Percentiles rank a stretch among this genome's conserved stretches.
phyloP scores from a whole-genome alignment of 2,888 invertebrate genomes.

The Myopa tessellatipennis region DNA sequence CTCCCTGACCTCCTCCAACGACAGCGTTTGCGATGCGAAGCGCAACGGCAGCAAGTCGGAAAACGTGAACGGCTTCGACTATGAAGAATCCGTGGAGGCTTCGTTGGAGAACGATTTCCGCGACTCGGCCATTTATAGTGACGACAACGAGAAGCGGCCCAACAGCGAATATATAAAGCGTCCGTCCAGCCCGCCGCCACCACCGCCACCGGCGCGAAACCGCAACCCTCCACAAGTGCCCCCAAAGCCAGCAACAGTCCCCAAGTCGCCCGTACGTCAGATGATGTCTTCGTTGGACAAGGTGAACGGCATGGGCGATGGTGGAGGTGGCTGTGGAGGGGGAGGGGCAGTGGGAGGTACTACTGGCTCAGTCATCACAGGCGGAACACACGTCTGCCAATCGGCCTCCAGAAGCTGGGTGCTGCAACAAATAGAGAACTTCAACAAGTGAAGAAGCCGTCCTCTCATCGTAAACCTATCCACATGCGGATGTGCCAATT shows the following conservation, averaged over 20 bases:
- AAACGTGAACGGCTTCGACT: slow-evolving; percentile 73
- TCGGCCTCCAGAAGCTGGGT: slow-evolving; percentile 66
- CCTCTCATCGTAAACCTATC: slow-evolving; percentile 23
- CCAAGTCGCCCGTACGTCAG: slow-evolving; percentile 39
- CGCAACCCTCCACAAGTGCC: slow-evolving; percentile 52
- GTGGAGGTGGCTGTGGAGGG: slow-evolving; percentile 37
- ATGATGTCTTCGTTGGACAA: slow-evolving; percentile 43
- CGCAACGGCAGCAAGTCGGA: slow-evolving; percentile 47
- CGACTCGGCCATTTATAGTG: slow-evolving; percentile 87
- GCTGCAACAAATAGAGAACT: slow-evolving; percentile 67
- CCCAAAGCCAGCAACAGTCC: slow-evolving; percentile 55
- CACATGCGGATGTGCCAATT: neutral
- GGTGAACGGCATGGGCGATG: neutral
- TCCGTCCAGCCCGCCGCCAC: slow-evolving; percentile 58
- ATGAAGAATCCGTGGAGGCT: slow-evolving; percentile 80
- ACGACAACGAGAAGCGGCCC: slow-evolving; percentile 68
- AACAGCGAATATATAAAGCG: slow-evolving; percentile 50
- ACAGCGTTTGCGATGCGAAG: slow-evolving; percentile 63
- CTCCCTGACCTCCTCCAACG: slow-evolving; percentile 67
- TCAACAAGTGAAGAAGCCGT: slow-evolving; percentile 59
- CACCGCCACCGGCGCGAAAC: slow-evolving; percentile 53
- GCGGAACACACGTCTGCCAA: slow-evolving; percentile 55
- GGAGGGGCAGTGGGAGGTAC: slow-evolving; percentile 37
- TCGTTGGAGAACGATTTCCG: slow-evolving; percentile 77
- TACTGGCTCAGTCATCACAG: slow-evolving; percentile 43